Conservation (phyloP, 2,113 vertebrate species). For the Microtus richardsoni region DNA sequence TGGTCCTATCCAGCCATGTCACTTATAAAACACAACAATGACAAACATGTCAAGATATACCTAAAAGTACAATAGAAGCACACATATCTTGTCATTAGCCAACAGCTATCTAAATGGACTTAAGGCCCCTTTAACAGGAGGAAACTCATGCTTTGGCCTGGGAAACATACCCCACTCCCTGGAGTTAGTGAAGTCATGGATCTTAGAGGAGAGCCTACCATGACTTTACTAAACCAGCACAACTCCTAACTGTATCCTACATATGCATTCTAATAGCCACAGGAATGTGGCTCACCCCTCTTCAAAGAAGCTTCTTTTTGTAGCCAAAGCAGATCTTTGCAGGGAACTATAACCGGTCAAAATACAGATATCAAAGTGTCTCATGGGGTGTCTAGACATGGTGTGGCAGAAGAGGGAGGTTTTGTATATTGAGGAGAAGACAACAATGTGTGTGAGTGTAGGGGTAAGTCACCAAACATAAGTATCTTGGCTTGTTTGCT, state of each 20-base stretch:
- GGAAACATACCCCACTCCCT: neutral
- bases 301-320: neutral
- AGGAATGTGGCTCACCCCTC: neutral
- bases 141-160: neutral
- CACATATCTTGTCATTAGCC: neutral
- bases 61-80: neutral
- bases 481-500: neutral
- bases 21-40: neutral
- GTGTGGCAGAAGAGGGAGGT: neutral
- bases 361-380: neutral
- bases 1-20: neutral
- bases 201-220: neutral
- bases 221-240: neutral
- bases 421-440: neutral
- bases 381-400: neutral
- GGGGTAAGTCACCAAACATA: neutral
- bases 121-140: neutral
- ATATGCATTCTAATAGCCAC: neutral
- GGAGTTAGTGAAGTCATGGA: neutral
- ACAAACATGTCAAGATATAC: neutral
- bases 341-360: neutral
- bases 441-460: rapidly evolving
- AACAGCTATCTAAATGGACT: neutral
- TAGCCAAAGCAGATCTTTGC: neutral
- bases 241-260: neutral